Base-by-base conservation (phyloP, 2,888 invertebrate species). In the Conchocele bisecta region DNA sequence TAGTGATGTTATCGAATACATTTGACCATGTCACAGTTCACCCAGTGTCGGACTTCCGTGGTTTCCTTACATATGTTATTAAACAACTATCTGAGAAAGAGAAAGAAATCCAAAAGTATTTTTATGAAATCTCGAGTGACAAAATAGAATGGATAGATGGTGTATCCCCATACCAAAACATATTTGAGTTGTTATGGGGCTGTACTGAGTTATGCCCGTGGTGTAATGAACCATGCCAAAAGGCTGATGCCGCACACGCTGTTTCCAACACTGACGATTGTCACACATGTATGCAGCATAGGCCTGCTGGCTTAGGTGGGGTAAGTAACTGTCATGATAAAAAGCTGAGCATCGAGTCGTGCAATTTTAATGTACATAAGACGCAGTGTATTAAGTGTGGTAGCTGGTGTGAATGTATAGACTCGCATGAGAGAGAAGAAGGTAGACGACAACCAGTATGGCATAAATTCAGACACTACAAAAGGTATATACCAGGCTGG, bases 171-270 rank as follows among this genome's bases (percentile, higher is more conserved):
- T 46, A 53, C 7, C 13, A 29, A 22, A 7, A 6, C 3, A 29
- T 51, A 29, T 28, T 51, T 51, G 51, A 31, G 6, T 3, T 15
- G 22, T 33, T 53, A 33, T 53, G 53, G 53, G 53, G 53, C 7
- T 53, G 53, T 31, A 31, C 33, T 35, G 53, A 11, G 37, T 37
- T 2, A 31, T 53, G 53, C 37, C 53, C 53, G 22, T 53, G 17
- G 26, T 53, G 53, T 37, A 7, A 33, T 5, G 53, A 53, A 22
- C 53, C 53, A 9, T 53, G 53, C 22, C n/a, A 6, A 17, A 33
- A 33, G 15, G 3, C 53, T 33, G 33, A 31, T 24, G 3, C 4
- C 7, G 24, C 17, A 22, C 53, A 53, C 24, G 29, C 35, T 35
- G n/a, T n/a, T n/a, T n/a, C 11, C 11, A 35, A n/a, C 37, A 11